A percentile compares a stretch with the other conserved stretches of the same genome.
These are phyloP conservation scores for Camponotus vicinus DNA, from an alignment of 1,140 invertebrate species.

Conservation along the genomic window DNA sequence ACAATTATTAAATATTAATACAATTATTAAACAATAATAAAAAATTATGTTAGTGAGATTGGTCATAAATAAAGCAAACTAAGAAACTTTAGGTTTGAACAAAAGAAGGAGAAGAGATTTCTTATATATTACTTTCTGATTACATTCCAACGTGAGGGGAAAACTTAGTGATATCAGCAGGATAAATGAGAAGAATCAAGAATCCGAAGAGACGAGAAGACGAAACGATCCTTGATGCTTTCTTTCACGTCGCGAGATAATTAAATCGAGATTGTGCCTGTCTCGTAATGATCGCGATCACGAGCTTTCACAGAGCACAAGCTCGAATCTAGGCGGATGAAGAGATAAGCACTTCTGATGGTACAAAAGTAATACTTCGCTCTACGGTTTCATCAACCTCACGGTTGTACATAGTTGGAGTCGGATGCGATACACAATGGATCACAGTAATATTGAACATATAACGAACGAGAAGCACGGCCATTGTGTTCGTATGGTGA, in stretches of 20 bases:
- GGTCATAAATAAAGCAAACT: not conserved
- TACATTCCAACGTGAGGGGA: not conserved
- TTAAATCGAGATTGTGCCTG: constrained; percentile 57
- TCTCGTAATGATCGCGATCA: constrained; percentile 33
- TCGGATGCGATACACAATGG: constrained; percentile 42
- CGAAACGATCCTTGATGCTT: constrained; percentile 31
- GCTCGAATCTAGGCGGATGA: constrained; percentile 2
- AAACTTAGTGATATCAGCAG: not conserved
- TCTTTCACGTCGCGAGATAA: constrained; percentile 29
- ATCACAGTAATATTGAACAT: constrained; percentile 51
- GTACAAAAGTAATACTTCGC: constrained; percentile 67
- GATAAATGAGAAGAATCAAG: not conserved
- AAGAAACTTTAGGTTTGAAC: not conserved
- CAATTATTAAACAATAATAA: not conserved
- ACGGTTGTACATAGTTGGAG: constrained; percentile 26
- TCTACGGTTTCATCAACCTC: constrained; percentile 64
- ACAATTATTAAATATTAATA: not conserved
- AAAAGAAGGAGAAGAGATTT: not conserved
- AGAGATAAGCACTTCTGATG: constrained; percentile 69
- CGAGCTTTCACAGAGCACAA: constrained; percentile 1
- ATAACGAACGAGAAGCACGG: constrained; percentile 39
- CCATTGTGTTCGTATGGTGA: constrained; percentile 48
- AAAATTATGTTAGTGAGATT: not conserved
- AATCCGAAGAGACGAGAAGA: not conserved
- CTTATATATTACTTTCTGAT: not conserved